Conservation (phyloP, 92 coral and sea anemone genomes). For the Parazoanthus atlanticus region DNA sequence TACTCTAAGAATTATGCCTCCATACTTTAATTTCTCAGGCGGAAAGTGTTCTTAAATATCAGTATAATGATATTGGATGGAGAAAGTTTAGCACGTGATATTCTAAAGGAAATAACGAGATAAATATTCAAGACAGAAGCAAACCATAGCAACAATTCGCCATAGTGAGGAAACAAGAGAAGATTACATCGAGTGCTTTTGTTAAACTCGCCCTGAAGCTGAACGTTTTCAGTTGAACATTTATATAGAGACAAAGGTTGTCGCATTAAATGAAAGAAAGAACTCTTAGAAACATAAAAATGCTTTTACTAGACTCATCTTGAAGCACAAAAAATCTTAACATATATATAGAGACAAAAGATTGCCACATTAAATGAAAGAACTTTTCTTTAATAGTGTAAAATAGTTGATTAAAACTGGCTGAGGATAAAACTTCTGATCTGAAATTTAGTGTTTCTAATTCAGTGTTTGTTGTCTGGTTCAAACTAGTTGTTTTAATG, state of each 20-base stretch:
- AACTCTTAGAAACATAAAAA: background rate
- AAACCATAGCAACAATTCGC: background rate
- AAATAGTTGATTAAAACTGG: background rate
- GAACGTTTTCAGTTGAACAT: too few relatives aligned
- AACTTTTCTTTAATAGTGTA: too few relatives aligned
- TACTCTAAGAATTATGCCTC: background rate
- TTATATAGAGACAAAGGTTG: background rate
- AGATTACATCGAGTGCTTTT: too few relatives aligned
- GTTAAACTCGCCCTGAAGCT: too few relatives aligned
- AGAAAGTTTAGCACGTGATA: background rate
- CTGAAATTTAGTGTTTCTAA: too few relatives aligned
- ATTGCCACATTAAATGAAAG: too few relatives aligned
- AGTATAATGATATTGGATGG: background rate
- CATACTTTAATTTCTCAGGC: background rate
- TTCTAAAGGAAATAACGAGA: background rate
- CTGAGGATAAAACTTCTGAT: background rate
- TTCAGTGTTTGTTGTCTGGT: background rate
- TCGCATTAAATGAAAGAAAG: background rate
- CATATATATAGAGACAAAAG: too few relatives aligned
- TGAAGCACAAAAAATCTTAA: background rate
- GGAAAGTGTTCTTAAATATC: too few relatives aligned
- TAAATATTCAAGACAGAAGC: background rate
- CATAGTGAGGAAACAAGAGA: background rate
- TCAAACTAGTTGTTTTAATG: background rate
- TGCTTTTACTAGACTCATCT: background rate